phyloP scores from a whole-genome alignment of 2,113 vertebrate genomes.

The Sialia sialis region DNA sequence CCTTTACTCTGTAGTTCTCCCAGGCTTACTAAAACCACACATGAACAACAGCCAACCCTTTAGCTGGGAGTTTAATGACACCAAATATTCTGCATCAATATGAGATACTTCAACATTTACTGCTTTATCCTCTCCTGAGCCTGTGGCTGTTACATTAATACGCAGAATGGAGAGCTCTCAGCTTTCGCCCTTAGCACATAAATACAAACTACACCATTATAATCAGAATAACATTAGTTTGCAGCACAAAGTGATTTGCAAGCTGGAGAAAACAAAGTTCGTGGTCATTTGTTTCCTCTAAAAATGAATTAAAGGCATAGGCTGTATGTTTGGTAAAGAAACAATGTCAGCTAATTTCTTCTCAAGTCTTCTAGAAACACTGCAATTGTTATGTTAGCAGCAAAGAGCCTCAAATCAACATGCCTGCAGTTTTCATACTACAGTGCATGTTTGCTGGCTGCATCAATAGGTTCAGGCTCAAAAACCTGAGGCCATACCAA shows the following conservation, averaged over 20 bases:
- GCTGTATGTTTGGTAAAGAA: background rate
- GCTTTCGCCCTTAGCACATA: background rate
- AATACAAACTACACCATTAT: background rate
- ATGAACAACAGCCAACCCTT: background rate
- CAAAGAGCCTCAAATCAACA: background rate
- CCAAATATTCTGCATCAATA: background rate
- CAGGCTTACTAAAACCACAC: background rate
- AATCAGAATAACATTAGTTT: background rate
- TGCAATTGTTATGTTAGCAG: background rate
- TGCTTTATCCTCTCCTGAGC: background rate
- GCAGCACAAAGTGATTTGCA: background rate
- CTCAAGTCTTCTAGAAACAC: background rate
- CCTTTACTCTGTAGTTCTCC: background rate
- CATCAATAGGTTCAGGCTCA: background rate
- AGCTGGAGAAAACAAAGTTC: background rate
- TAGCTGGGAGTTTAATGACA: background rate
- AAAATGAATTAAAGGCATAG: background rate
- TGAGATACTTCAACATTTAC: background rate
- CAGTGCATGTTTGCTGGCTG: background rate
- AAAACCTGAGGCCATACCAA: background rate
- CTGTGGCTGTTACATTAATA: background rate
- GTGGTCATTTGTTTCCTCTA: background rate
- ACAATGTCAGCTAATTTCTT: background rate
- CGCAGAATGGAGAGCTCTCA: background rate
- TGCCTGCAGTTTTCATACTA: background rate